Percentiles rank a stretch among this genome's conserved stretches.
These are phyloP conservation scores for Machimus atricapillus DNA, from an alignment of 2,888 invertebrate genomes.

Conservation along the genomic window DNA sequence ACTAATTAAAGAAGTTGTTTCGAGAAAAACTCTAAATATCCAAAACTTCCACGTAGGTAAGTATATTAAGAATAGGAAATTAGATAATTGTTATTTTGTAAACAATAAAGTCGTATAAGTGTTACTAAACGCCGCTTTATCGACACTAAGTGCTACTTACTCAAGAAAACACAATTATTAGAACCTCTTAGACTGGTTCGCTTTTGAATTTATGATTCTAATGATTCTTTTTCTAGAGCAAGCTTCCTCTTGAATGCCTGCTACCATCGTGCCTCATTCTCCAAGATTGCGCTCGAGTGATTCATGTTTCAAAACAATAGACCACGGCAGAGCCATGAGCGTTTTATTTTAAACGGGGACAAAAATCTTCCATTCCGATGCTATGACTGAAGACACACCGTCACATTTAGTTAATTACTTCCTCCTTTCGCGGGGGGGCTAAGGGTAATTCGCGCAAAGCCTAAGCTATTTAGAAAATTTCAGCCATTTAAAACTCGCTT, in stretches of 20 bases:
- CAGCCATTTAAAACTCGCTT: slow-evolving; percentile 20
- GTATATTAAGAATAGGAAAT: no score
- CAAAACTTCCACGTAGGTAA: no score
- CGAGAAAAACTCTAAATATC: no score
- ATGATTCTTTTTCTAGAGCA: not conserved
- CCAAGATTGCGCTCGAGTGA: not conserved
- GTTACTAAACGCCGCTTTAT: no score
- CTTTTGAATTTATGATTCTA: not conserved
- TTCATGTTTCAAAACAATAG: not conserved
- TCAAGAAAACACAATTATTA: no score
- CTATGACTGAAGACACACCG: not conserved
- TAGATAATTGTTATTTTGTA: no score
- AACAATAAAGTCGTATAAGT: no score
- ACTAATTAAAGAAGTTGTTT: no score
- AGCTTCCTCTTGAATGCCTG: not conserved
- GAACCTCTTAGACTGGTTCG: not conserved
- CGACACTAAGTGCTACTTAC: no score
- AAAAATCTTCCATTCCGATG: not conserved
- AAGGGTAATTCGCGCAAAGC: not conserved
- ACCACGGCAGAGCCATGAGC: not conserved
- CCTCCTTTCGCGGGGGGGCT: not conserved
- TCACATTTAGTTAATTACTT: slow-evolving; percentile 30
- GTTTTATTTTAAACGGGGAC: not conserved
- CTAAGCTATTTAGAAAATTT: slow-evolving; percentile 20
- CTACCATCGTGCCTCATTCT: not conserved